Evolutionary conservation across 2,797 vertebrate species (phyloP), one percentile per base, ranked within the genome.

Genomic region (Neoniphon sammara): DNA sequence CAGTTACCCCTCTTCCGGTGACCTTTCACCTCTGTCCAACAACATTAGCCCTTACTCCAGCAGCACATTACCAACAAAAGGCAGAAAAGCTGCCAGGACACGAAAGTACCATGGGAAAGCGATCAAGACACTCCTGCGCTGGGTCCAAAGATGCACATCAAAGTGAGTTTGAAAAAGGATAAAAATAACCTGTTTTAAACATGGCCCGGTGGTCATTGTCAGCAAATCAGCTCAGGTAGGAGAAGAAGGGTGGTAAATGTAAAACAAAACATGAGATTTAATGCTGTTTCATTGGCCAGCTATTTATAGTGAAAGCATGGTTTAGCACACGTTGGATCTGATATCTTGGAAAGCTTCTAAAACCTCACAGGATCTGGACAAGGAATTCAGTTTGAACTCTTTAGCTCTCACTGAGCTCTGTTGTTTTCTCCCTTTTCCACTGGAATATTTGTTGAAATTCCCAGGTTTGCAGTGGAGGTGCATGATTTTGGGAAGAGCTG

Each of bases 401-500:
- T 39, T 14, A 66, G 18, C 21, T 31, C 10, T 0, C 23, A 42
- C 15, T 15, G 14, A 31, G 18, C 9, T 31, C 9, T 58, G 6
- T 18, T 47, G 4, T 15, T 8, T n/a, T 18, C 31, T 34, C 5
- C 31, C 4, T 18, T 44, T 14, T 17, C 14, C 11, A 3, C 23
- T 56, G 10, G 36, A 39, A 2, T 39, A 12, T 34, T 34, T 67
- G 39, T 55, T 36, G 5, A 46, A 68, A 64, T 68, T 1, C 77
- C 39, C 73, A 97, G 96, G 86, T 97, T 96, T 11, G 96, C 96
- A 0, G 95, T 97, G 79, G 95, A 96, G 3, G 95, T 97, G 66
- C 91, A 93, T 71, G 95, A 98, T 78, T 98, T 97, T 66, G 92
- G 95, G 2, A 93, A 92, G 88, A 97, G 96, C 77, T 98, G 97